Percentiles rank a stretch among this genome's conserved stretches.
These are phyloP conservation scores for Heteromyza rotundicornis DNA, from an alignment of 2,888 invertebrate species.

Conservation along the genomic window DNA sequence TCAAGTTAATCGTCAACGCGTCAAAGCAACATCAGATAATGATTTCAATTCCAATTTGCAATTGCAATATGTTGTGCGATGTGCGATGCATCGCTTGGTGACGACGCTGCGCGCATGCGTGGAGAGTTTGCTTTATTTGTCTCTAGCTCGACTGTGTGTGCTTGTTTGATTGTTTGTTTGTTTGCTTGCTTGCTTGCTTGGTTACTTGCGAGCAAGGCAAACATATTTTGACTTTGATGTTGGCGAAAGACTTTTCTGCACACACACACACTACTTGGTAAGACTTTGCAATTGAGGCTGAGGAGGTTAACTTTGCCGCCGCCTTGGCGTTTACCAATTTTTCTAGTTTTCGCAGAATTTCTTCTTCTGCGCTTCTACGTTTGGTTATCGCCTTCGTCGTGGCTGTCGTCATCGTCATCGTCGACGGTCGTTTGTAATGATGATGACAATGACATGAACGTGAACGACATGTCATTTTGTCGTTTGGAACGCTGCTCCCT, in stretches of 20 bases:
- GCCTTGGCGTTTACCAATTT: background rate
- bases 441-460: slow-evolving; percentile 23
- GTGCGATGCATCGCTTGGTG: slow-evolving; percentile 5
- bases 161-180: background rate
- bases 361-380: slow-evolving; percentile 11
- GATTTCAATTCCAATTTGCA: slow-evolving; percentile 42
- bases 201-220: background rate
- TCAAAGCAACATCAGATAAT: slow-evolving; percentile 42
- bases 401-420: slow-evolving; percentile 7
- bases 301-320: background rate
- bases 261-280: no score
- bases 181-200: background rate
- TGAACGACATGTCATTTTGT: slow-evolving; percentile 9
- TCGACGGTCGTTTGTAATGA: slow-evolving; percentile 33
- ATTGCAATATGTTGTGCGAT: slow-evolving; percentile 33
- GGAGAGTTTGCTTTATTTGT: background rate
- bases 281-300: background rate
- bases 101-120: slow-evolving; percentile 15
- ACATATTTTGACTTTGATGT: slow-evolving; percentile 22
- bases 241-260: background rate
- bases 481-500: background rate
- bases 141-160: no score
- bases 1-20: slow-evolving; percentile 44
- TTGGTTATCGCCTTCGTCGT: background rate
- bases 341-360: slow-evolving; percentile 19